These are phyloP conservation scores for Syngnathoides biaculeatus DNA, from an alignment of 2,113 vertebrate genomes.

Conservation along the genomic window DNA sequence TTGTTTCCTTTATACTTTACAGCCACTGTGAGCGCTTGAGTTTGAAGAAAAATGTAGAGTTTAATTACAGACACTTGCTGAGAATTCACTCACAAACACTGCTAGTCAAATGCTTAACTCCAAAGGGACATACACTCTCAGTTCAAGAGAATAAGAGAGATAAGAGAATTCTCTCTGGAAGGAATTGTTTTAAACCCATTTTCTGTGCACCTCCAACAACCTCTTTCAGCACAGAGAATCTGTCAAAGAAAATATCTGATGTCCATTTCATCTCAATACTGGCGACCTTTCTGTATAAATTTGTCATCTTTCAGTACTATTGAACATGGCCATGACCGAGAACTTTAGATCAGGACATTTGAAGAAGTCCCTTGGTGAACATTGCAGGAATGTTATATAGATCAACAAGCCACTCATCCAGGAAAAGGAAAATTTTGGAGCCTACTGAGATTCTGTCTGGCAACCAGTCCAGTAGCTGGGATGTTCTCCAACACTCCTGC, in stretches of 20 bases:
- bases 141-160: constrained; percentile 6
- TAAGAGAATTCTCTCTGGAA: constrained; percentile 5
- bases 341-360: not conserved
- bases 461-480: too few species aligned
- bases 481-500: too few species aligned
- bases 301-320: not conserved
- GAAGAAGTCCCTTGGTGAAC: not conserved
- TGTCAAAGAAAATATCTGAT: constrained; percentile 2
- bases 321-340: not conserved
- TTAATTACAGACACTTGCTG: constrained; percentile 34
- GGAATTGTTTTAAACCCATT: not conserved
- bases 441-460: constrained; percentile 1
- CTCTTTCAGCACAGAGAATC: constrained; percentile 7
- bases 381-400: not conserved
- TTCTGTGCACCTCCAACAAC: constrained; percentile 22
- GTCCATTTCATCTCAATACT: not conserved
- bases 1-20: constrained; percentile 12
- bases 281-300: not conserved
- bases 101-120: constrained; percentile 22
- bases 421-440: not conserved
- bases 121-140: constrained; percentile 5
- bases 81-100: constrained; percentile 28
- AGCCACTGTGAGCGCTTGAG: not conserved
- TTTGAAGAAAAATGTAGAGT: constrained; percentile 10
- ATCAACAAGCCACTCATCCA: not conserved